Conservation (phyloP, 1,140 invertebrate species). For the Parapsyche elsis region DNA sequence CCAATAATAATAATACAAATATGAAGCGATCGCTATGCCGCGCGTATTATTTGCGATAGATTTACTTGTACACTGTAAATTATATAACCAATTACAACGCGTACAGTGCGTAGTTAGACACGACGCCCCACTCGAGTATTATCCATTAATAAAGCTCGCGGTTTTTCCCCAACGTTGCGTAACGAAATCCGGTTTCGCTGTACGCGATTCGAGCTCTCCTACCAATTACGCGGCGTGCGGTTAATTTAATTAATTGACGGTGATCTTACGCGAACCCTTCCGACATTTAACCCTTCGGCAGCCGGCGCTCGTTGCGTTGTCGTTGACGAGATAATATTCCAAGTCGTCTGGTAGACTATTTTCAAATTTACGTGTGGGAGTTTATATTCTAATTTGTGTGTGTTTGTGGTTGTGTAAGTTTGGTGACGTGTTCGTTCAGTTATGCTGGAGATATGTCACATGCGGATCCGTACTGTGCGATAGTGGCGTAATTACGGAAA, state of each 20-base stretch:
- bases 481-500: constrained; percentile 7
- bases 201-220: neutral
- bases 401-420: no score
- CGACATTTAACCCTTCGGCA: constrained; percentile 3
- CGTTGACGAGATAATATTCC: neutral
- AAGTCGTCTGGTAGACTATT: neutral
- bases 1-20: no score
- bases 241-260: constrained; percentile 4
- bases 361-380: no score
- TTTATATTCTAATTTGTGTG: no score
- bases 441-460: neutral
- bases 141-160: neutral
- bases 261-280: neutral
- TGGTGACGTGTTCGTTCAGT: no score
- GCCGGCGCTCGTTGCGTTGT: neutral
- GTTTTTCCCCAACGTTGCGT: neutral
- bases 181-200: neutral
- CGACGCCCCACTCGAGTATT: neutral
- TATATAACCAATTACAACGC: neutral
- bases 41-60: no score
- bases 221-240: neutral
- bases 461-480: neutral
- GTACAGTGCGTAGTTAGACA: neutral
- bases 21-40: no score
- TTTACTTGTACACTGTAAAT: neutral